Evolutionary conservation across 2,888 invertebrate species (phyloP), one percentile per base, ranked within the genome.

Genomic region (Folsomia candida): DNA sequence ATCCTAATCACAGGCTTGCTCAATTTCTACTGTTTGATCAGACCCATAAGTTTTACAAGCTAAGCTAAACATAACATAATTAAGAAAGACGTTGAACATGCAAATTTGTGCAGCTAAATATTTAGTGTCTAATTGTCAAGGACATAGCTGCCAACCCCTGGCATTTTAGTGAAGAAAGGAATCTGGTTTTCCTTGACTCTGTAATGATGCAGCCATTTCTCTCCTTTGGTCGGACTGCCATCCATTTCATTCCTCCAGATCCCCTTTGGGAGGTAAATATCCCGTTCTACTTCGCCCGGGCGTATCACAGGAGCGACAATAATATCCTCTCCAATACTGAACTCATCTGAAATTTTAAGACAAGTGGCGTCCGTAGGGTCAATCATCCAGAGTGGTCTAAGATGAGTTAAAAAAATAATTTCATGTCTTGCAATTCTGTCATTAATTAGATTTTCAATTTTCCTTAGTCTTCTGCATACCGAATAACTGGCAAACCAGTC

Each of bases 161-260:
- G 37, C 37, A 37, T 37, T 14, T 37, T 37, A 9, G 37, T 37
- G n/a, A 94, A 94, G 83, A 90, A 92, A 0, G 93, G 92, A 14
- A 94, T 88, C 82, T 91, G 89, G 78, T 92, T 88, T 67, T 89
- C 87, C 11, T 91, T 89, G 25, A 93, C 93, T 79, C 87, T 87
- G 83, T 94, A 94, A 81, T 91, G 90, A 82, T 94, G 93, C 82
- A 95, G 91, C 94, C 94, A 94, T 73, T 94, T 87, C 77, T 90
- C 93, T 0, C 95, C 94, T 81, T 94, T 93, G 47, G 93, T 87
- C 57, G 91, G 85, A 26, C 92, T 92, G 0, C 91, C 90, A 82
- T 93, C 93, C 78, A 93, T 91, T 18, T 94, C 94, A 81, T 96
- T 94, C 81, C 90, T 91, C 97, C 97, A 97, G 0, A 93, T 90